phyloP scores from a whole-genome alignment of 2,888 invertebrate species.

The Drosophila peninsularis region DNA sequence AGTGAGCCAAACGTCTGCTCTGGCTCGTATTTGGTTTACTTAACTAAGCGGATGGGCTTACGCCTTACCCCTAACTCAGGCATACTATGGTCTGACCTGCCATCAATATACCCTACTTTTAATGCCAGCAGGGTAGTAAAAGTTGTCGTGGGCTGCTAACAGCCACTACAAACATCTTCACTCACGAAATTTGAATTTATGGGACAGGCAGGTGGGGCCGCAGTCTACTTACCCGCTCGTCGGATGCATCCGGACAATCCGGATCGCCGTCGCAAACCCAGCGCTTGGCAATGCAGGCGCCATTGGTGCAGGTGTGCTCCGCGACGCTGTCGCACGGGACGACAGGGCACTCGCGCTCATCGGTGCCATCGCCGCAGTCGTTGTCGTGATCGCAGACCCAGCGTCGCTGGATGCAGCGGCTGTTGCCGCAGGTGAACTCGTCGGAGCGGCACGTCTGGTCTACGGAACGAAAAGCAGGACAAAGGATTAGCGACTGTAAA shows the following conservation, averaged over 20 bases:
- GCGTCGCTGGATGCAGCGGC: conserved; percentile 93
- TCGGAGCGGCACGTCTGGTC: conserved; percentile 97
- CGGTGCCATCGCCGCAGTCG: conserved; percentile 94
- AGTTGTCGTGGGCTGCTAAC: conserved; percentile 3
- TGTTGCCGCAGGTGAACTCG: conserved; percentile 96
- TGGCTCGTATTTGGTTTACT: too few relatives aligned
- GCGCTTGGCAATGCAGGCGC: conserved; percentile 92
- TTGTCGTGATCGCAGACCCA: conserved; percentile 96
- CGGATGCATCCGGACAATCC: conserved; percentile 94
- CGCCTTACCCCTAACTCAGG: too few relatives aligned
- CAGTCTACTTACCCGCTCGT: conserved; percentile 88
- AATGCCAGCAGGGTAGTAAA: not conserved
- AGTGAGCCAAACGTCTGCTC: too few relatives aligned
- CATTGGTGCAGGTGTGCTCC: conserved; percentile 92
- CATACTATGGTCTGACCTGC: too few relatives aligned
- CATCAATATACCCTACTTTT: not conserved
- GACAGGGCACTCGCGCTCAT: conserved; percentile 91
- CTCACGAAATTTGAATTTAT: conserved; percentile 46
- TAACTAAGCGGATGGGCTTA: too few relatives aligned
- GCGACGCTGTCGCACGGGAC: conserved; percentile 89
- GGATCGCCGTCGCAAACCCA: conserved; percentile 96
- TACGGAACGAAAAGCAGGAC: conserved; percentile 77
- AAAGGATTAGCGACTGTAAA: conserved; percentile 45
- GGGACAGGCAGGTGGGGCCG: conserved; percentile 11
- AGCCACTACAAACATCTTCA: conserved; percentile 27